These are phyloP conservation scores for Astyanax mexicanus DNA, from an alignment of 2,797 vertebrate genomes.

Conservation along the genomic window DNA sequence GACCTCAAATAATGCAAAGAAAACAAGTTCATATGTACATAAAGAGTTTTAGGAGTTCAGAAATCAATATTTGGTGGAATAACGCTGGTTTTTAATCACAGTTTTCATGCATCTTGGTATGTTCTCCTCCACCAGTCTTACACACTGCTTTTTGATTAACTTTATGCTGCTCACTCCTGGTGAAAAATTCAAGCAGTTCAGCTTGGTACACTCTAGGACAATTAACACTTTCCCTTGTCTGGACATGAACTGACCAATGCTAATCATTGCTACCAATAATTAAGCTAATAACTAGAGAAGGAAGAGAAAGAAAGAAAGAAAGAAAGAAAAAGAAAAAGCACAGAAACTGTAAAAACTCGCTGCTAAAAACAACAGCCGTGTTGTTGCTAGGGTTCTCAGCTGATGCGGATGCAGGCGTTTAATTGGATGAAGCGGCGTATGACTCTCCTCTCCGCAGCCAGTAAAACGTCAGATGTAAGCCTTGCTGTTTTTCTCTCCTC, in stretches of 20 bases:
- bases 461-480: constrained; percentile 58
- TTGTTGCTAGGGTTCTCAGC: constrained; percentile 81
- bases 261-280: neutral
- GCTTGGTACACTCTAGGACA: too few species aligned
- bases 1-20: too few species aligned
- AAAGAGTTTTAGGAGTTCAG: too few species aligned
- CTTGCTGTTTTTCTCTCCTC: constrained; percentile 48
- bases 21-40: too few species aligned
- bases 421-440: constrained; percentile 69
- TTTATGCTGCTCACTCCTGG: too few species aligned
- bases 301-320: neutral
- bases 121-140: too few species aligned
- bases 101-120: too few species aligned
- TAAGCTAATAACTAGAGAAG: neutral
- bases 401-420: constrained; percentile 61
- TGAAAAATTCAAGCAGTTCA: too few species aligned
- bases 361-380: constrained; percentile 70
- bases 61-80: too few species aligned
- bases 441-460: constrained; percentile 71
- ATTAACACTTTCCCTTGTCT: too few species aligned
- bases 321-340: neutral
- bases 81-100: too few species aligned
- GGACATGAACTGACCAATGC: neutral
- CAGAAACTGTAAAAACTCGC: constrained; percentile 40
- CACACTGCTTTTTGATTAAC: too few species aligned